Evolutionary conservation across 2,888 invertebrate species (phyloP), one percentile per base, ranked within the genome.

Genomic region (Alsophila aescularia): DNA sequence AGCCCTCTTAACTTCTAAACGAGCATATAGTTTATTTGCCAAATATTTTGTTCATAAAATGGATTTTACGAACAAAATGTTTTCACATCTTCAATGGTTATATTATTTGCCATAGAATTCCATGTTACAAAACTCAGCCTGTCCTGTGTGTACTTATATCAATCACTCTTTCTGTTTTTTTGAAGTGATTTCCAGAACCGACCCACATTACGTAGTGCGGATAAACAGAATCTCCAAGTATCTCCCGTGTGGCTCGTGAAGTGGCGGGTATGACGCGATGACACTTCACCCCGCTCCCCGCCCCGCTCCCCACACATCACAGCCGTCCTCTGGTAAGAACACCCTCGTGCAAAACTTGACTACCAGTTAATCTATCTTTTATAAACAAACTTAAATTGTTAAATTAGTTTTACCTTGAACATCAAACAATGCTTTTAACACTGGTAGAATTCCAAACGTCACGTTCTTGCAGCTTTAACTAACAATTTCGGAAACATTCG

Each of bases 291-390:
- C 24, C 27, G 15, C 12, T 14, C n/a, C 36, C 12, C 4, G 16
- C 35, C 24, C 27, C 0, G 7, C 10, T 18, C 18, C 16, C 10
- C 37, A 1, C 12, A 10, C 36, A 5, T 9, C 37, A 4, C 39
- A 2, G 27, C 14, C 14, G 9, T 13, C 39, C 18, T 10, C n/a
- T n/a, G 39, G 13, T 39, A 16, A 9, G 31, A 6, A 18, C 44
- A 32, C 52, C 45, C 52, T 40, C 35, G 16, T 18, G n/a, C 29
- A 41, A 40, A 40, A 21, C 27, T 52, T 12, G 27, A 35, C 36
- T 36, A 29, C 15, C 52, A 39, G 52, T 45, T 52, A 52, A 34
- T 52, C 40, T 41, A 52, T 45, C 40, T 45, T 45, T 52, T 40
- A 52, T 40, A 45, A 45, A n/a, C 52, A 29, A 45, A 18, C 47